Evolutionary conservation across 2,888 invertebrate species (phyloP).

Genomic region (Ichneumoninae sp.): DNA sequence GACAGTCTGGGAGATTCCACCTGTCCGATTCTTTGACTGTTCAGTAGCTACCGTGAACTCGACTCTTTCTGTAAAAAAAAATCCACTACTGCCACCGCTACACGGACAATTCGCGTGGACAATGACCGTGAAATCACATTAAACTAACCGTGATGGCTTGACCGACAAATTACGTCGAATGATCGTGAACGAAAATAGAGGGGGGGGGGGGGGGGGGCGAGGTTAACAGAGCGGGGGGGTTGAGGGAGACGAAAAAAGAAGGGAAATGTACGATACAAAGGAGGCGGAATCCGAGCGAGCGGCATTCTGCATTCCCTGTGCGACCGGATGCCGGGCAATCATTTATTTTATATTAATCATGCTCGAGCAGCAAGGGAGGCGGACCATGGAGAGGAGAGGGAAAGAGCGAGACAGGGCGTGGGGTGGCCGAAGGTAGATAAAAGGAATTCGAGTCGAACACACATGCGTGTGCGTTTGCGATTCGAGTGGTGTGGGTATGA

Average conservation of each 20-base stretch:
- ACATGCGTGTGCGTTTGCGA: slow-evolving; percentile 68
- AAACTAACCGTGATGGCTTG: slow-evolving; percentile 82
- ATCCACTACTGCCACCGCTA: slow-evolving; percentile 50
- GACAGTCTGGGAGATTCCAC: slow-evolving; percentile 14
- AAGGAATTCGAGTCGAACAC: slow-evolving; percentile 69
- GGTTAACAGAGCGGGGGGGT: slow-evolving; percentile 40
- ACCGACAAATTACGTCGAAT: slow-evolving; percentile 83
- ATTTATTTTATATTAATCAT: slow-evolving; percentile 84
- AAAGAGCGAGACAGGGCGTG: slow-evolving; percentile 65
- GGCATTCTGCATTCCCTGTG: slow-evolving; percentile 75
- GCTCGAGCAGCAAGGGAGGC: slow-evolving; percentile 79
- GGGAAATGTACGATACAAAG: slow-evolving; percentile 65
- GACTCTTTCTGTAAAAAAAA: slow-evolving; percentile 30
- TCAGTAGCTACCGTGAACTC: slow-evolving; percentile 26
- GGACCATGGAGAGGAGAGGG: slow-evolving; percentile 64
- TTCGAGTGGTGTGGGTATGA: slow-evolving; percentile 63
- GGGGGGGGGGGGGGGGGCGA: slow-evolving; percentile 46
- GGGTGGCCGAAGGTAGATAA: slow-evolving; percentile 64
- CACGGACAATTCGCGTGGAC: slow-evolving; percentile 79
- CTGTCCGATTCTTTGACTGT: slow-evolving; percentile 55
- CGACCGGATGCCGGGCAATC: slow-evolving; percentile 83
- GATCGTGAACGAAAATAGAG: slow-evolving; percentile 75
- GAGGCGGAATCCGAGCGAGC: slow-evolving; percentile 70
- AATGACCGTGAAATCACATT: slow-evolving; percentile 83
- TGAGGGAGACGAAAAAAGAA: slow-evolving; percentile 62